These are phyloP conservation scores for Stichodactyla helianthus DNA, from an alignment of 64 coral and sea anemone species.

Conservation along the genomic window DNA sequence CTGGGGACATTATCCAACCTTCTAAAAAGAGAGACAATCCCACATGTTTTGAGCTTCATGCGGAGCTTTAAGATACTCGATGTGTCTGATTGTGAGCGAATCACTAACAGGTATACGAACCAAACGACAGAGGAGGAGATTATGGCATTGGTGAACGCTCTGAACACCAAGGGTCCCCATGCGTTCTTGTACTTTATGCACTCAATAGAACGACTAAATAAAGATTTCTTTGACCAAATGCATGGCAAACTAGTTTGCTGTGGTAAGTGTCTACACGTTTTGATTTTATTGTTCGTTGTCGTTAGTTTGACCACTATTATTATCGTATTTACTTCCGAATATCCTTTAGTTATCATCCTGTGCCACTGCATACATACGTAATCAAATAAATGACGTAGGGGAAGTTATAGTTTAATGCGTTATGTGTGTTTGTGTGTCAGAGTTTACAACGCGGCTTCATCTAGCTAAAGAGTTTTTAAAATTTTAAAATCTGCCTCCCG, in stretches of 20 bases:
- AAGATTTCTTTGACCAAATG: neutral
- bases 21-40: neutral
- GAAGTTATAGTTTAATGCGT: no score
- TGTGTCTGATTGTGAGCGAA: constrained; percentile 19
- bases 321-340: no score
- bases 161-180: constrained; percentile 11
- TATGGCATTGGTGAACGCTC: neutral
- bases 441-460: no score
- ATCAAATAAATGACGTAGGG: no score
- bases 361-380: no score
- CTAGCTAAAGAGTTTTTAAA: no score
- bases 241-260: constrained; percentile 20
- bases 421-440: no score
- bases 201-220: neutral
- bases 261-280: neutral
- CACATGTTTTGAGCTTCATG: constrained; percentile 9
- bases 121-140: neutral
- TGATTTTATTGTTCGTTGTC: neutral
- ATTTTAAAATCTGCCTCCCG: no score
- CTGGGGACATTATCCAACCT: neutral
- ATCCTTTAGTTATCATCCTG: no score
- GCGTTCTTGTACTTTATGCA: constrained; percentile 17
- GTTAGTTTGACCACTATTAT: no score
- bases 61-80: constrained; percentile 10
- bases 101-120: neutral